Evolutionary conservation across 2,888 invertebrate genomes (phyloP), one percentile per base, ranked within the genome.

Genomic region (Drosophila rubida): DNA sequence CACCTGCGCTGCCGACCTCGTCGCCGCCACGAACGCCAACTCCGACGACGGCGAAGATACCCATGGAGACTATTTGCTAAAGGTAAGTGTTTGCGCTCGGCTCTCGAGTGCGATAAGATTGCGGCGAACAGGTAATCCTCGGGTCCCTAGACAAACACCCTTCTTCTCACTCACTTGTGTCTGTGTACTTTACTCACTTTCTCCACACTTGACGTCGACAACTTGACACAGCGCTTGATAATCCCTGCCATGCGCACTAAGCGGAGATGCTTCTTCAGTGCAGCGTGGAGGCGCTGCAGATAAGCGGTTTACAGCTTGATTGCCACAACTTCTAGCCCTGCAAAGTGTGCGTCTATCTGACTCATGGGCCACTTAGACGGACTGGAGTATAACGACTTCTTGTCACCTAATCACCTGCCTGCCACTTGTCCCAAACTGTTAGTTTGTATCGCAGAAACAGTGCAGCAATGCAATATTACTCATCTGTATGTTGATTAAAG

Each of bases 31-130:
- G 13, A 14, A 14, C 14, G 35, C 14, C 35, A 37, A 37, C 35
- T 53, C 69, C 69, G n/a, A 37, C 71, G 9, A 11, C 58, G 1
- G 51, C 91, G 57, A 93, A 93, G 90, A 90, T 93, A 78, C 94
- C 94, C 84, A 93, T 94, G 93, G 94, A 94, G 92, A 94, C 94
- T 46, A 93, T 94, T 89, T 94, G 94, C 92, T 94, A 92, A 93
- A 93, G 85, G 80, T 86, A 37, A 90, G 87, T 68, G 64, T 53
- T 50, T 44, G 48, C 19, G 1, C 19, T 19, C 2, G n/a, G n/a
- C n/a, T 27, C 8, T 27, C 1, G 4, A 7, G 4, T 14, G 25
- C 7, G 54, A 71, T 73, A 71, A 71, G 71, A 30, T 42, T 11
- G 35, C 35, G 14, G 35, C 14, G 6, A 23, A 72, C 61, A 53